Evolutionary conservation across 2,113 vertebrate species (phyloP).

Genomic region (Eptatretus burgeri): DNA sequence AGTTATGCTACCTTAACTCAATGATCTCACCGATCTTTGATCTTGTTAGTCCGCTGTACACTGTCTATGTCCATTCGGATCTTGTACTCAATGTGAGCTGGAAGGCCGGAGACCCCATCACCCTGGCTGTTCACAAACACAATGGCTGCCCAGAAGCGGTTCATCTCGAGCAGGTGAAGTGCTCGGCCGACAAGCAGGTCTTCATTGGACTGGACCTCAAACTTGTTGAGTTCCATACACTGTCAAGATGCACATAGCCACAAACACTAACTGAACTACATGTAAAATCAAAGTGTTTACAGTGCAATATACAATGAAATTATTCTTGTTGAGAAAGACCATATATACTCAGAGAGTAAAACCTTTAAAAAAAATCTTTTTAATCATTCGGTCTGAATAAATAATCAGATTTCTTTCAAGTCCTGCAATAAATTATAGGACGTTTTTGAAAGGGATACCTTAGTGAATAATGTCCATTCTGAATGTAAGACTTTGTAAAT

Average conservation of each 20-base stretch:
- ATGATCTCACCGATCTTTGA: slow-evolving; percentile 52
- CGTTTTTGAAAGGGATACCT: background rate
- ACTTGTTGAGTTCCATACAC: slow-evolving; percentile 82
- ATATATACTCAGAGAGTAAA: background rate
- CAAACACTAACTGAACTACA: background rate
- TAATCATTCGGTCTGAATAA: background rate
- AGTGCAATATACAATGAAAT: background rate
- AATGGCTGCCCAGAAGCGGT: slow-evolving; percentile 78
- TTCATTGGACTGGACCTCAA: slow-evolving; percentile 49
- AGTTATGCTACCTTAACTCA: too few relatives aligned
- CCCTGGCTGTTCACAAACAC: slow-evolving; percentile 34
- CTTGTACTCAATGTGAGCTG: slow-evolving; percentile 55
- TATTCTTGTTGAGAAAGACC: background rate
- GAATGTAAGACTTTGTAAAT: background rate
- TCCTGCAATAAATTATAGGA: background rate
- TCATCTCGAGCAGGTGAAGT: slow-evolving; percentile 48
- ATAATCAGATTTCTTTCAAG: background rate
- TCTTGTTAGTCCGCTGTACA: slow-evolving; percentile 90
- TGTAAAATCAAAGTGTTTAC: background rate
- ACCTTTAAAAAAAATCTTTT: slow-evolving; percentile 5
- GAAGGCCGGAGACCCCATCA: slow-evolving; percentile 18
- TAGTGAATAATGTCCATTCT: background rate
- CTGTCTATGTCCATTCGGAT: slow-evolving; percentile 98
- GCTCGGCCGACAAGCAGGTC: slow-evolving; percentile 46
- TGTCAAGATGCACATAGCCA: slow-evolving; percentile 13